These are phyloP conservation scores for Oasisia sp. DNA, from an alignment of 2,888 invertebrate species.

Conservation along the genomic window DNA sequence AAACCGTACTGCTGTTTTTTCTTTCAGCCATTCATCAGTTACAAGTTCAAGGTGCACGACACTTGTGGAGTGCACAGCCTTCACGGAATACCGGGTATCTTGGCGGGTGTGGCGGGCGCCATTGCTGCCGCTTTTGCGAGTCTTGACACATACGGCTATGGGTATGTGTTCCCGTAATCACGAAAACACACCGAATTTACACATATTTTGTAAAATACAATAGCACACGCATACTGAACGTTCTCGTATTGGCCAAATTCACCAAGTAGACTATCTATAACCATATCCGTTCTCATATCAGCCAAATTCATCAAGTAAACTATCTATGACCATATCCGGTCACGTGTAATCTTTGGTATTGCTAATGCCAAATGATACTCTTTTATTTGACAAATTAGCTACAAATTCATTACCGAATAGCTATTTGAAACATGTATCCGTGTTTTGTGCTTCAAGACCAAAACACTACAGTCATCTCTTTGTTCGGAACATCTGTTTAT, in stretches of 20 bases:
- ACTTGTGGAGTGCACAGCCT: constrained; percentile 93
- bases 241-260: not conserved
- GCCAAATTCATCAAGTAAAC: too few relatives aligned
- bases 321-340: too few relatives aligned
- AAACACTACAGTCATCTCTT: too few relatives aligned
- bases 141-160: not conserved
- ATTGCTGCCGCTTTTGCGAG: constrained; percentile 72
- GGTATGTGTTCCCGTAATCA: not conserved
- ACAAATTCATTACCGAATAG: too few relatives aligned
- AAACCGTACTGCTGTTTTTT: not conserved
- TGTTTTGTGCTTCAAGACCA: too few relatives aligned
- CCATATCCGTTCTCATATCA: not conserved
- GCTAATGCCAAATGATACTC: too few relatives aligned
- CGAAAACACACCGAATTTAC: not conserved
- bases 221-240: not conserved
- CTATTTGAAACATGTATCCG: too few relatives aligned
- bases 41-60: constrained; percentile 71
- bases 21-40: constrained; percentile 21
- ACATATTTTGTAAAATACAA: not conserved
- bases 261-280: too few relatives aligned
- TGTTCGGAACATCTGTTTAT: too few relatives aligned
- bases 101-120: constrained; percentile 81
- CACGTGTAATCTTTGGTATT: too few relatives aligned
- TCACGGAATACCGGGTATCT: constrained; percentile 90
- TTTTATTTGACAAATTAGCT: too few relatives aligned